Base-by-base conservation (phyloP, 1,140 invertebrate genomes). In the Asobara japonica region DNA sequence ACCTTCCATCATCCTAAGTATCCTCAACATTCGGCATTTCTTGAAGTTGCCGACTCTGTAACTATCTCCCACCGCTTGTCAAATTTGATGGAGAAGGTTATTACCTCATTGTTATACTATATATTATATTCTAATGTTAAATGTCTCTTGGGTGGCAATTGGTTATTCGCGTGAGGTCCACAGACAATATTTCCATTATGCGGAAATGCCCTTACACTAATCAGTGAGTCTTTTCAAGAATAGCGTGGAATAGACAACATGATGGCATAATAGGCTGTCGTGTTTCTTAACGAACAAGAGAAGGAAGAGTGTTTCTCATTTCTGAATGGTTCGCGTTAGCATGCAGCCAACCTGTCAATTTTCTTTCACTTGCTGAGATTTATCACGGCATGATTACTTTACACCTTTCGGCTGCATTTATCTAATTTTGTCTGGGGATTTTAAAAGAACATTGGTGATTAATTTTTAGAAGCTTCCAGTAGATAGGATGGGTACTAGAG, bases 21-120 rank as follows among this genome's bases (percentile, higher is more conserved):
- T 22, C 51, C 1, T 5, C 5, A 27, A 56, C 1, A 8, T 25
- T 25, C 20, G 51, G 22, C 3, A 56, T 6, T 10, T 56, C 51
- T 56, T 56, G 22, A 56, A 56, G 51, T 25, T 11, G 51, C 51
- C 51, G 51, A 22, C 51, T 25, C 51, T 56, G 22, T 56, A 56
- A 56, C 51, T 56, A 56, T 25, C 51, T 1, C 20, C 2, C 18
- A 56, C 18, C 73, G 65, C 64, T 66, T 71, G 73, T 76, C 75
- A 74, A 76, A 74, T 62, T 72, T 66, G 61, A 56, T 56, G 51
- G 8, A 56, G 22, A 56, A 25, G 51, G 51, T 25, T 51, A 41
- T 1, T 27, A 56, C 51, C 18, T 10, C 3, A 56, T 56, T 56
- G 51, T 56, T 56, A 27, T 27, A n/a, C n/a, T n/a, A n/a, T n/a